Conservation (phyloP, 2,113 vertebrate genomes). For the Piprites chloris region DNA sequence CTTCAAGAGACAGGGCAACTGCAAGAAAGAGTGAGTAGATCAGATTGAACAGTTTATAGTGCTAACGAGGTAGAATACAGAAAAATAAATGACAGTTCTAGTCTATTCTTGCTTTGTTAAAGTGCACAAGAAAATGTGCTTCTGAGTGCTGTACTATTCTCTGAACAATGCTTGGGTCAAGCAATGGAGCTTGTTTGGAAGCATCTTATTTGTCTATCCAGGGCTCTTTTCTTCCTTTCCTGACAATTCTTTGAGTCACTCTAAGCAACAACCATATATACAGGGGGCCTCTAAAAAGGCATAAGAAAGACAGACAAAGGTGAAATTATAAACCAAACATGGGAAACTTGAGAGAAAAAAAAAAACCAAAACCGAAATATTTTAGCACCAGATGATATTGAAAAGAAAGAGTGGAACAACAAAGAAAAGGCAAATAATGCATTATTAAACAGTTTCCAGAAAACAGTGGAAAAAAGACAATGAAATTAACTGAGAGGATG, state of each 20-base stretch:
- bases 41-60: background rate
- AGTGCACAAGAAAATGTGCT: background rate
- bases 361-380: background rate
- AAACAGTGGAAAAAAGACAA: background rate
- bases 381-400: background rate
- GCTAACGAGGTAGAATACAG: background rate
- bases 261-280: background rate
- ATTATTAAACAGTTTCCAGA: background rate
- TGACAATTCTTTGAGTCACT: background rate
- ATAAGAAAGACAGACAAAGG: background rate
- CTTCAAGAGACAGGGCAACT: background rate
- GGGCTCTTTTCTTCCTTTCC: background rate
- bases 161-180: background rate
- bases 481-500: background rate
- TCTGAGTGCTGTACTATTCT: background rate
- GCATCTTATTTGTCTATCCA: background rate
- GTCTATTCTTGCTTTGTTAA: background rate
- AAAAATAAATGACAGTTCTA: background rate
- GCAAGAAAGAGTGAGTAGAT: background rate
- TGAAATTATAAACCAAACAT: background rate
- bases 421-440: background rate
- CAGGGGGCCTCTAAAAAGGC: background rate
- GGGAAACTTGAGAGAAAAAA: background rate
- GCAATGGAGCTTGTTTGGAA: background rate
- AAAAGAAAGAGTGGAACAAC: background rate